Percentiles rank a stretch among this genome's conserved stretches.
phyloP scores from a whole-genome alignment of 2,888 invertebrate genomes.

The Epinotia brunnichana region DNA sequence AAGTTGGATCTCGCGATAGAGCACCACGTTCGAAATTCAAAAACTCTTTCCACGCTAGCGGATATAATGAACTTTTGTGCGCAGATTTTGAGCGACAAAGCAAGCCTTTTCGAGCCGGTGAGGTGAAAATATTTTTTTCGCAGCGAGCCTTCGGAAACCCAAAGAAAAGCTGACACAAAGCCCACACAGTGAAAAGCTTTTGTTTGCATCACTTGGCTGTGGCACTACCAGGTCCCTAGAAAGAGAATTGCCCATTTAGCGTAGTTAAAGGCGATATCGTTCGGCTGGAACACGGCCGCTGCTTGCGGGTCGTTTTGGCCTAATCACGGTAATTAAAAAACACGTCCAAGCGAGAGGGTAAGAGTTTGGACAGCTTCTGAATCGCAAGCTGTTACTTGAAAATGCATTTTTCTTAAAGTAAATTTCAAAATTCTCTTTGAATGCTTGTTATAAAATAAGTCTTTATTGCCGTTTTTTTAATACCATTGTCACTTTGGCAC shows the following conservation, averaged over 20 bases:
- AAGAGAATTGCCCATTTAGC: slow-evolving; percentile 40
- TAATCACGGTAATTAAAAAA: slow-evolving; percentile 42
- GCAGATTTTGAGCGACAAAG: too few species aligned
- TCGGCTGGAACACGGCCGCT: slow-evolving; percentile 32
- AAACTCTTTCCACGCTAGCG: too few species aligned
- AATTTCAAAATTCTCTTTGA: too few species aligned
- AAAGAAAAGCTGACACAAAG: too few species aligned
- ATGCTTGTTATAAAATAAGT: background rate
- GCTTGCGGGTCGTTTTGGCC: slow-evolving; percentile 38
- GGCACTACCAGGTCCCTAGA: slow-evolving; percentile 2
- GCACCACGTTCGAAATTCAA: too few species aligned
- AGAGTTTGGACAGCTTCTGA: background rate
- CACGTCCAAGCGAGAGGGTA: slow-evolving; percentile 17
- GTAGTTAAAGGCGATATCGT: slow-evolving; percentile 42
- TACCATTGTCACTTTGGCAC: too few species aligned
- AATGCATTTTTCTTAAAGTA: too few species aligned
- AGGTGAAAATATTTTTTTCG: too few species aligned
- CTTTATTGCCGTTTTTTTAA: too few species aligned
- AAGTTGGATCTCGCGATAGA: too few species aligned
- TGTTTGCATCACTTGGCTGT: slow-evolving; percentile 8
- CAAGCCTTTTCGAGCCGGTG: too few species aligned
- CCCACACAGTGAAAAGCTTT: background rate
- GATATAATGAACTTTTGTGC: too few species aligned
- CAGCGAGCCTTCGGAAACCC: background rate
- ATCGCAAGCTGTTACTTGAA: background rate